Evolutionary conservation across 2,888 invertebrate genomes (phyloP).

Genomic region (Micropterix aruncella): DNA sequence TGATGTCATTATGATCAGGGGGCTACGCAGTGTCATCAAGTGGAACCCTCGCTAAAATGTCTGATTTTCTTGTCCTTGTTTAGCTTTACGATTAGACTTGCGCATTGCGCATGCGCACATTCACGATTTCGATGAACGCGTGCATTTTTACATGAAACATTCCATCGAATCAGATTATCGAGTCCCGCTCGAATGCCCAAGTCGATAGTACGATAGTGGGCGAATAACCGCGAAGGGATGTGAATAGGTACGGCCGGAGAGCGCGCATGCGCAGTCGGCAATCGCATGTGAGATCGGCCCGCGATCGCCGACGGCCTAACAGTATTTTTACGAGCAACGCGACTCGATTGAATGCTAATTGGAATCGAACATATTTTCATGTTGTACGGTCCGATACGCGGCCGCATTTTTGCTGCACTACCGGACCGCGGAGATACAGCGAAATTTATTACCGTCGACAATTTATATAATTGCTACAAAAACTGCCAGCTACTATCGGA

Average conservation of each 20-base stretch:
- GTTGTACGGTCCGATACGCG: conserved; percentile 21
- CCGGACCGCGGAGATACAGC: conserved; percentile 34
- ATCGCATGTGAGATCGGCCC: not conserved
- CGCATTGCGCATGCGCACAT: no score
- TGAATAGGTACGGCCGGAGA: conserved; percentile 2
- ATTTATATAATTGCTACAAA: conserved; percentile 33
- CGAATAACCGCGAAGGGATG: no score
- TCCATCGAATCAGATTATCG: no score
- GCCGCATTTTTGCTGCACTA: conserved; percentile 25
- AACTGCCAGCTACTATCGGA: not conserved
- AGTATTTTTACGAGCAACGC: conserved; percentile 17
- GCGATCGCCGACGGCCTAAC: conserved; percentile 27
- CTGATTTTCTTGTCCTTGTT: no score
- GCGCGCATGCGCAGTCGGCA: conserved; percentile 4
- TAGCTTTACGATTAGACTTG: no score
- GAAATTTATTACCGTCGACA: conserved; percentile 39
- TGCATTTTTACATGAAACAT: no score
- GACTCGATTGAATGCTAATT: conserved; percentile 41
- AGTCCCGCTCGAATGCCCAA: no score
- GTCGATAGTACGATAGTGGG: no score
- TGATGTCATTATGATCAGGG: no score
- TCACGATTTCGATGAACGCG: no score
- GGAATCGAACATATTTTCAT: conserved; percentile 19
- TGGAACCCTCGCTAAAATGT: no score
- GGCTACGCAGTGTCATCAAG: no score